These are phyloP conservation scores for Parnassius glacialis DNA, from an alignment of 2,888 invertebrate species.

Conservation along the genomic window DNA sequence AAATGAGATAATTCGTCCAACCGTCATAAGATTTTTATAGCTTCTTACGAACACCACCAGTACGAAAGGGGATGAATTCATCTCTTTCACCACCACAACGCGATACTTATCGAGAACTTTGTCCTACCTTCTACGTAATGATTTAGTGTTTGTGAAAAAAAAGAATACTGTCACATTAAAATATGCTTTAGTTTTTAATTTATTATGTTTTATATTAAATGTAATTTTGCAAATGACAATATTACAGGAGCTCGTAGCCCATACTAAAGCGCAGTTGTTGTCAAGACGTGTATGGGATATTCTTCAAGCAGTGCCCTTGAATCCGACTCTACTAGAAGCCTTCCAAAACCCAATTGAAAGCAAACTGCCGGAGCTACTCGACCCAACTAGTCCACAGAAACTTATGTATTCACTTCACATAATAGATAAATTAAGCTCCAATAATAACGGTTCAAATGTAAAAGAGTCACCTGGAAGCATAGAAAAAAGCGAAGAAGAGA, in stretches of 20 bases:
- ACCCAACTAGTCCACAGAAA: constrained; percentile 94
- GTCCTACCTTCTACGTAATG: no score
- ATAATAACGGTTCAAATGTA: constrained; percentile 49
- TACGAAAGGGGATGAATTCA: no score
- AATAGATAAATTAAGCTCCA: constrained; percentile 80
- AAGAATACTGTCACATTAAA: no score
- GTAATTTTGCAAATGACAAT: constrained; percentile 9
- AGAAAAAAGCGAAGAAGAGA: constrained; percentile 63
- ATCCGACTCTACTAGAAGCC: constrained; percentile 90
- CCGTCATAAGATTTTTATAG: no score
- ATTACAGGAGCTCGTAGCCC: constrained; percentile 84
- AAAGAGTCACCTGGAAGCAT: constrained; percentile 50
- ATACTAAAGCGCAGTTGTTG: constrained; percentile 93
- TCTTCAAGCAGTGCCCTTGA: constrained; percentile 93
- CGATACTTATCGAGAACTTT: no score
- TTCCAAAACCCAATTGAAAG: constrained; percentile 88
- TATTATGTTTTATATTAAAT: no score
- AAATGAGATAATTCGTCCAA: no score
- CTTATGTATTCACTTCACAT: constrained; percentile 97
- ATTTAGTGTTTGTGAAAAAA: no score
- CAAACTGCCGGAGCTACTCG: constrained; percentile 87
- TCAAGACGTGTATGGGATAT: constrained; percentile 97
- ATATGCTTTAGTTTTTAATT: no score
- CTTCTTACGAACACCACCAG: no score
- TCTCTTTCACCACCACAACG: no score